Evolutionary conservation across 2,797 vertebrate species (phyloP), one percentile per base, ranked within the genome.

Genomic region (Knipowitschia caucasica): DNA sequence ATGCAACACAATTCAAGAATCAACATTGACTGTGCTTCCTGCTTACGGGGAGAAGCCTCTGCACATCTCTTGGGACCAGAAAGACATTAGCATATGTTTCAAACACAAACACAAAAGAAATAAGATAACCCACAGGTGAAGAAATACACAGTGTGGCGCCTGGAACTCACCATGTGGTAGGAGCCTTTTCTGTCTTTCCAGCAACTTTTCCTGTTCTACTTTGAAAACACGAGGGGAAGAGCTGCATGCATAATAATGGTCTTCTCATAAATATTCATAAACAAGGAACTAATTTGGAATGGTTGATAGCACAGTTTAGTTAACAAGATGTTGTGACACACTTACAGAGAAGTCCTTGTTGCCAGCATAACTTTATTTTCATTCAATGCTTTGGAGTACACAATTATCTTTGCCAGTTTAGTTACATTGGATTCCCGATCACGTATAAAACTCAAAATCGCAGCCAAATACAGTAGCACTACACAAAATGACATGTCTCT

Each of bases 101-200:
- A 31, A 33, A 49, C 33, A 29, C 45, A 49, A 50, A 50, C 7
- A 50, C 29, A 29, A 21, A n/a, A 30, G 18, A n/a, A 33, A 23
- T 21, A 35, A 14, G 23, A 15, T 6, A 35, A 50, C 47, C 47
- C 12, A 50, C 20, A 20, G 45, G 45, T 47, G 45, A 20, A 4
- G 23, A 14, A 47, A 14, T 21, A 47, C 30, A 47, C 27, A 30
- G 20, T 14, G 2, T 12, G 5, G 15, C 10, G 27, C 21, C 27
- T 5, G 10, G 14, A 6, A 20, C 17, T 30, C 27, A n/a, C 45
- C 27, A 14, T 31, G 27, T 20, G 17, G 26, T 46, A 30, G 1
- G 36, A 39, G 17, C 11, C 8, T 7, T 5, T 31, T 46, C 26
- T 11, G 9, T 17, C 17, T 46, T 47, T 20, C 20, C 10, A 30